phyloP scores from a whole-genome alignment of 2,888 invertebrate species.

The Phengaris arion region DNA sequence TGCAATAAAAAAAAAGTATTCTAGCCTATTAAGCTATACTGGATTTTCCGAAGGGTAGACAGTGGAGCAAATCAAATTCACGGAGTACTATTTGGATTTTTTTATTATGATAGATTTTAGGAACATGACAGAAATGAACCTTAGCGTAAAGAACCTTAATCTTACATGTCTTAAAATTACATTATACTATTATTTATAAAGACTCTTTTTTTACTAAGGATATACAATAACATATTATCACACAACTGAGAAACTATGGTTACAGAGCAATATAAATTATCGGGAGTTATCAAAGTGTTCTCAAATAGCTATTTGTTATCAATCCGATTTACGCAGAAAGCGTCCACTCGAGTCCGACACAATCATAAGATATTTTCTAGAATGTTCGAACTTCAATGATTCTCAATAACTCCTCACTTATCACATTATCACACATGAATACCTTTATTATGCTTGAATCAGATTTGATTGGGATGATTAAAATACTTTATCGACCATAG shows the following conservation, averaged over 20 bases:
- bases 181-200: too few species aligned
- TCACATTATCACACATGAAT: neutral
- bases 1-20: too few species aligned
- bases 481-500: too few species aligned
- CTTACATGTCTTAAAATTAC: too few species aligned
- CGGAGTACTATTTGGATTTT: neutral
- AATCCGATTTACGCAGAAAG: neutral
- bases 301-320: neutral
- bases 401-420: neutral
- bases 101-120: too few species aligned
- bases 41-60: neutral
- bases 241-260: neutral
- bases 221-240: neutral
- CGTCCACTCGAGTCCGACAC: neutral
- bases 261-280: neutral
- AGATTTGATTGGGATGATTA: neutral
- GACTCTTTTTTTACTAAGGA: too few species aligned
- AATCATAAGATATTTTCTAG: neutral
- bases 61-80: neutral
- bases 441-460: neutral
- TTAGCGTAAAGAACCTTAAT: too few species aligned
- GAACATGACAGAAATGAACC: too few species aligned
- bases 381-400: neutral
- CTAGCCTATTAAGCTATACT: neutral
- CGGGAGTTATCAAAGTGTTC: neutral